Conservation (phyloP, 2,113 vertebrate genomes). For the Sphaerodactylus townsendi region DNA sequence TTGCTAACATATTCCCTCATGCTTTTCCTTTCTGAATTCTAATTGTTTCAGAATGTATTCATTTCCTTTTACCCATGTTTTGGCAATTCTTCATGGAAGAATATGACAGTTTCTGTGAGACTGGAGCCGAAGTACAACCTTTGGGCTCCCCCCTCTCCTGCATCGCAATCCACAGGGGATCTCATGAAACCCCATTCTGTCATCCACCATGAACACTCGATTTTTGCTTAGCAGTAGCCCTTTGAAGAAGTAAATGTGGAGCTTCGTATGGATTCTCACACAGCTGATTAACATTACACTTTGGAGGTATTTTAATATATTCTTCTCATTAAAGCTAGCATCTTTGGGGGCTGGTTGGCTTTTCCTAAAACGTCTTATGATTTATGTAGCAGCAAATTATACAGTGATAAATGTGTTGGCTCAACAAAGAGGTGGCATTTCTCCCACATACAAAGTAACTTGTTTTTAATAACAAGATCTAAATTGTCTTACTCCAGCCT, state of each 20-base stretch:
- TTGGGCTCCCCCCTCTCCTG: background rate
- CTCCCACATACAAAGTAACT: background rate
- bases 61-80: constrained; percentile 11
- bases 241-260: constrained; percentile 19
- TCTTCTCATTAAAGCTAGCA: constrained; percentile 6
- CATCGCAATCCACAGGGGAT: background rate
- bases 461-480: constrained; percentile 1
- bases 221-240: constrained; percentile 15
- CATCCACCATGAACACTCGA: background rate
- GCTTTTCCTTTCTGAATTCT: background rate
- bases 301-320: constrained; percentile 3
- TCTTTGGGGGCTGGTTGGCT: constrained; percentile 2
- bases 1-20: background rate
- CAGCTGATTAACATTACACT: constrained; percentile 22
- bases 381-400: constrained; percentile 40
- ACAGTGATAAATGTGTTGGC: constrained; percentile 33
- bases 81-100: background rate
- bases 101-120: constrained; percentile 21
- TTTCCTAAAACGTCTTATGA: constrained; percentile 23
- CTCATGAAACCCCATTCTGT: constrained; percentile 6
- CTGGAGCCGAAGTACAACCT: background rate
- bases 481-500: background rate
- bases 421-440: constrained; percentile 3
- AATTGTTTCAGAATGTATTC: background rate
- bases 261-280: background rate